These are phyloP conservation scores for Narcine bancroftii DNA, from an alignment of 2,113 vertebrate genomes.

Conservation along the genomic window DNA sequence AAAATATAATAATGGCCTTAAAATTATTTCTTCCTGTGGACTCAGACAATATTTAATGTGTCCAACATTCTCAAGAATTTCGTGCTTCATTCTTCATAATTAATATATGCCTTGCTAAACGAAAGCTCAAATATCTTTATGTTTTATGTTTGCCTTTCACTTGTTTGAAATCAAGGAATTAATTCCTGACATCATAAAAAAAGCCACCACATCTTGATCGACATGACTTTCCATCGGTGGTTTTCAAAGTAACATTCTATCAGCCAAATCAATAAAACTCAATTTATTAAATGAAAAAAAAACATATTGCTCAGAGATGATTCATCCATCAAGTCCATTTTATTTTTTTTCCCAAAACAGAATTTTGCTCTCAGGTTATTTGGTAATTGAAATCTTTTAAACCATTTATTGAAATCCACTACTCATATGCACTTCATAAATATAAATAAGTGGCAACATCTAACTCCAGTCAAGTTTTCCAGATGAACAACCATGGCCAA, in stretches of 20 bases:
- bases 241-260: background rate
- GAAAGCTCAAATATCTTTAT: background rate
- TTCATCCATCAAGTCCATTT: background rate
- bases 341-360: background rate
- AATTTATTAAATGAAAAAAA: background rate
- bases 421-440: background rate
- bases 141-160: background rate
- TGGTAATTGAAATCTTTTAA: background rate
- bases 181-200: background rate
- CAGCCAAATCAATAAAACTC: background rate
- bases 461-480: background rate
- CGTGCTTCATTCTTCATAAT: background rate
- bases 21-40: background rate
- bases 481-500: background rate
- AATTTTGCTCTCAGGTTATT: background rate
- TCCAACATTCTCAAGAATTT: background rate
- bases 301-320: background rate
- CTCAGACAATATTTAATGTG: background rate
- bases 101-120: background rate
- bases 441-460: conserved; percentile 5
- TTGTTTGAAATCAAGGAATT: background rate
- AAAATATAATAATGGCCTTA: too few relatives aligned
- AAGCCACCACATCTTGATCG: background rate
- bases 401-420: conserved; percentile 3
- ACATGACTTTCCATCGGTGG: background rate